Percentiles rank a stretch among this genome's conserved stretches.
phyloP scores from a whole-genome alignment of 2,113 vertebrate genomes.

The Hydrochoerus hydrochaeris region DNA sequence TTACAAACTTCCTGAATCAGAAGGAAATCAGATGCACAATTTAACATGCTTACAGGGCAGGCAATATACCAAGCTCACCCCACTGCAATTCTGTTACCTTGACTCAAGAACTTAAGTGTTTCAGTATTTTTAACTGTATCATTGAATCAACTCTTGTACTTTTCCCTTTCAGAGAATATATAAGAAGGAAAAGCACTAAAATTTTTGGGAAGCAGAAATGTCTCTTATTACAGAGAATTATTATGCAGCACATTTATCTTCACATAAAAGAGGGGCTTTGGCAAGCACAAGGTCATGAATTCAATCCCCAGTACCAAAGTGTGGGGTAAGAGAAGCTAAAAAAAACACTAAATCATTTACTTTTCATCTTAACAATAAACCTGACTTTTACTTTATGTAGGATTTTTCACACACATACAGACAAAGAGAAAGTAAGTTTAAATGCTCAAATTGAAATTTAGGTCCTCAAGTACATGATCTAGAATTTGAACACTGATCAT shows the following conservation, averaged over 20 bases:
- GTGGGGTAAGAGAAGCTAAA: not conserved
- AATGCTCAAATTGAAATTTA: not conserved
- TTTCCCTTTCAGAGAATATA: not conserved
- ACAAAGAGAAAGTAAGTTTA: not conserved
- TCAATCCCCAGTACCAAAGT: too few species aligned
- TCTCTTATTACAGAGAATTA: not conserved
- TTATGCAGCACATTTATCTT: not conserved
- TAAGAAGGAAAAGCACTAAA: not conserved
- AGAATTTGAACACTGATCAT: not conserved
- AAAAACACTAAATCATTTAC: not conserved
- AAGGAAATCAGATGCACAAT: not conserved
- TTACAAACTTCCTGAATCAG: not conserved
- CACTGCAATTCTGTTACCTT: not conserved
- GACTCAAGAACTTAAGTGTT: not conserved
- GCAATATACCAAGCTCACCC: not conserved
- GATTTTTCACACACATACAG: not conserved
- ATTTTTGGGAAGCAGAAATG: slow-evolving; percentile 8
- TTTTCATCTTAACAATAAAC: not conserved
- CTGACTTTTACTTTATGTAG: not conserved
- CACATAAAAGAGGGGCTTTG: not conserved
- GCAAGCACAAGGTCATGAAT: too few species aligned
- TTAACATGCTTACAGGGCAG: not conserved
- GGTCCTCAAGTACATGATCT: not conserved
- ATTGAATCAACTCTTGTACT: not conserved
- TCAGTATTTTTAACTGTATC: not conserved